phyloP scores from a whole-genome alignment of 2,797 vertebrate genomes.

The Salarias fasciatus region DNA sequence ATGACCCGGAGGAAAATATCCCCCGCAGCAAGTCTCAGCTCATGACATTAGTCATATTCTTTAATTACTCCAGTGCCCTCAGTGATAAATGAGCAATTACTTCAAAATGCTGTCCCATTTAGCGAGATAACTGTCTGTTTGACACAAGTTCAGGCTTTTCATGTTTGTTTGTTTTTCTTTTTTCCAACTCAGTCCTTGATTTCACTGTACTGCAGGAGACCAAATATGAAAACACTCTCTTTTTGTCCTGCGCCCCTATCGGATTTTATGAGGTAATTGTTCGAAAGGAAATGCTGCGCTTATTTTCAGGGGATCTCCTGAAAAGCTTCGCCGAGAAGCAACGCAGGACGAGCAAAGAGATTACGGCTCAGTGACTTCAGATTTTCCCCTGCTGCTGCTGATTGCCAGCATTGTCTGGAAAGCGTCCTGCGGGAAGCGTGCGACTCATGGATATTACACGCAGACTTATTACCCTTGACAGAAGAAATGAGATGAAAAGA shows the following conservation, averaged over 20 bases:
- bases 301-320: slow-evolving; percentile 33
- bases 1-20: slow-evolving; percentile 53
- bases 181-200: slow-evolving; percentile 19
- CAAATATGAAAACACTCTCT: slow-evolving; percentile 3
- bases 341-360: slow-evolving; percentile 44
- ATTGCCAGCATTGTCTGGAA: slow-evolving; percentile 70
- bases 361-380: slow-evolving; percentile 64
- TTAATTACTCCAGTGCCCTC: slow-evolving; percentile 67
- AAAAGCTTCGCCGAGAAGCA: slow-evolving; percentile 41
- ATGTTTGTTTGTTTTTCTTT: slow-evolving; percentile 23
- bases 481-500: slow-evolving; percentile 72
- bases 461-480: slow-evolving; percentile 70
- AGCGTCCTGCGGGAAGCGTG: slow-evolving; percentile 66
- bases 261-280: slow-evolving; percentile 48
- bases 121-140: slow-evolving; percentile 34
- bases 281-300: slow-evolving; percentile 22
- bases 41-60: slow-evolving; percentile 68
- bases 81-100: slow-evolving; percentile 68
- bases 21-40: slow-evolving; percentile 58
- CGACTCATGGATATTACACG: slow-evolving; percentile 64
- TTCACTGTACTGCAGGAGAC: slow-evolving; percentile 28
- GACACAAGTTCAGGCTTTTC: slow-evolving; percentile 23
- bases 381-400: slow-evolving; percentile 57
- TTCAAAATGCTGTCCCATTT: slow-evolving; percentile 51
- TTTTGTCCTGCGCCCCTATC: slow-evolving; percentile 17